A percentile compares a stretch with the other conserved stretches of the same genome.
phyloP scores from a whole-genome alignment of 1,140 invertebrate genomes.

The Brachionus sp. region DNA sequence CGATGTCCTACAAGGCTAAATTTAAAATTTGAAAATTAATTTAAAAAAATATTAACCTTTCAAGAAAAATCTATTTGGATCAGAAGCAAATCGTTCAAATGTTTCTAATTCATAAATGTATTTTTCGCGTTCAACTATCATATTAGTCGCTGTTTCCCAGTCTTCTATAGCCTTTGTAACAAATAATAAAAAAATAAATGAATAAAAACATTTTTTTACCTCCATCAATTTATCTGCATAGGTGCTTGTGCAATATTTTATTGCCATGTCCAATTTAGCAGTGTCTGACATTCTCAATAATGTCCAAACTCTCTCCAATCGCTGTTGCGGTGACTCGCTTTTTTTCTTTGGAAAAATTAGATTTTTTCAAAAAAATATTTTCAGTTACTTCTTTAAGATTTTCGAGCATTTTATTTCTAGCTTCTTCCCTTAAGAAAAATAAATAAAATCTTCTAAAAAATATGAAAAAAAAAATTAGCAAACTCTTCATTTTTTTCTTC shows the following conservation, averaged over 20 bases:
- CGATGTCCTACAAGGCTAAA: not conserved
- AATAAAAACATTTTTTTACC: slow-evolving; percentile 11
- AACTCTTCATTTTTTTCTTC: slow-evolving; percentile 28
- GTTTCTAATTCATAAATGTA: slow-evolving; percentile 55
- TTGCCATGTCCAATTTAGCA: slow-evolving; percentile 58
- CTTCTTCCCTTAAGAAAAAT: not conserved
- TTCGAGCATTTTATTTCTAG: not conserved
- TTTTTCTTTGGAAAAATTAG: not conserved
- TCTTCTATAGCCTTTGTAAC: slow-evolving; percentile 52
- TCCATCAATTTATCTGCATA: slow-evolving; percentile 52
- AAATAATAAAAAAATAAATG: not conserved
- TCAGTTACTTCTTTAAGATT: slow-evolving; percentile 8
- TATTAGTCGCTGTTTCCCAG: slow-evolving; percentile 54
- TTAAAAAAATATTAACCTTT: slow-evolving; percentile 49
- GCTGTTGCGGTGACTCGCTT: slow-evolving; percentile 49
- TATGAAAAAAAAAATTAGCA: not conserved
- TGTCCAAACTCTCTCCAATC: slow-evolving; percentile 57
- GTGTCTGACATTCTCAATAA: slow-evolving; percentile 55
- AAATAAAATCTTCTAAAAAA: not conserved
- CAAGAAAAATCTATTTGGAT: slow-evolving; percentile 59
- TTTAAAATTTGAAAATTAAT: not conserved
- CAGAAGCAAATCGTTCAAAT: slow-evolving; percentile 58
- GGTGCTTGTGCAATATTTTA: slow-evolving; percentile 58
- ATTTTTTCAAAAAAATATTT: not conserved
- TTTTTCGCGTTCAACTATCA: slow-evolving; percentile 54